These are phyloP conservation scores for Protonibea diacanthus DNA, from an alignment of 2,797 vertebrate genomes.

Conservation along the genomic window DNA sequence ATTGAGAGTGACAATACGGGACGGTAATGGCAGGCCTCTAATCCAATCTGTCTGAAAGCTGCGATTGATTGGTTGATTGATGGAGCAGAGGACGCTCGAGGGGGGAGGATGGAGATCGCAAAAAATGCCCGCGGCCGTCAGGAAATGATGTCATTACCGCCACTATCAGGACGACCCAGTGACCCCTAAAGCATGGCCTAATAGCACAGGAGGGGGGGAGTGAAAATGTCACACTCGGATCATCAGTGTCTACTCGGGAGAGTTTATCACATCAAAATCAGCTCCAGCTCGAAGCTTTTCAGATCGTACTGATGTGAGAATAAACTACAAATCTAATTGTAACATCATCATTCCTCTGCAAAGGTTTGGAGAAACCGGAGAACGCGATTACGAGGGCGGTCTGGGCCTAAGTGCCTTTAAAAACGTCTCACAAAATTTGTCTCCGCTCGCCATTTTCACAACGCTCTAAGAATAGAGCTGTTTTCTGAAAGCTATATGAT, in stretches of 20 bases:
- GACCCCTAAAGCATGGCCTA: constrained; percentile 43
- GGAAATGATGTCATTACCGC: constrained; percentile 67
- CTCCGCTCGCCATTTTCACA: constrained; percentile 35
- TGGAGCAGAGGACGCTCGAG: constrained; percentile 38
- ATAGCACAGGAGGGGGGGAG: constrained; percentile 21
- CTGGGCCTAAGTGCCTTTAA: constrained; percentile 56
- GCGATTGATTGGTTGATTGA: constrained; percentile 75
- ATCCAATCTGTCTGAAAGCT: constrained; percentile 74
- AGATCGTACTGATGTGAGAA: constrained; percentile 13
- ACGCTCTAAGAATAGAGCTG: constrained; percentile 57
- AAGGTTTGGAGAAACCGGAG: constrained; percentile 41
- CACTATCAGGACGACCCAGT: constrained; percentile 42
- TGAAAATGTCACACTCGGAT: constrained; percentile 5
- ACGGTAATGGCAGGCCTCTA: constrained; percentile 61
- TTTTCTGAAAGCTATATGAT: constrained; percentile 67
- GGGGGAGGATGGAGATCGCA: constrained; percentile 13
- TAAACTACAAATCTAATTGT: constrained; percentile 43
- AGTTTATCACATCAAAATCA: constrained; percentile 45
- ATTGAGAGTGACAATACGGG: constrained; percentile 59
- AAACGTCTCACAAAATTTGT: constrained; percentile 48
- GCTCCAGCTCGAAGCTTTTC: neutral
- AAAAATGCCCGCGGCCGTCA: constrained; percentile 49
- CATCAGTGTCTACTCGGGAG: constrained; percentile 3
- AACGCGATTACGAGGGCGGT: constrained; percentile 37
- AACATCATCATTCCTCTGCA: constrained; percentile 13